Base-by-base conservation (phyloP, 2,888 invertebrate genomes). In the Nomada ferruginata region DNA sequence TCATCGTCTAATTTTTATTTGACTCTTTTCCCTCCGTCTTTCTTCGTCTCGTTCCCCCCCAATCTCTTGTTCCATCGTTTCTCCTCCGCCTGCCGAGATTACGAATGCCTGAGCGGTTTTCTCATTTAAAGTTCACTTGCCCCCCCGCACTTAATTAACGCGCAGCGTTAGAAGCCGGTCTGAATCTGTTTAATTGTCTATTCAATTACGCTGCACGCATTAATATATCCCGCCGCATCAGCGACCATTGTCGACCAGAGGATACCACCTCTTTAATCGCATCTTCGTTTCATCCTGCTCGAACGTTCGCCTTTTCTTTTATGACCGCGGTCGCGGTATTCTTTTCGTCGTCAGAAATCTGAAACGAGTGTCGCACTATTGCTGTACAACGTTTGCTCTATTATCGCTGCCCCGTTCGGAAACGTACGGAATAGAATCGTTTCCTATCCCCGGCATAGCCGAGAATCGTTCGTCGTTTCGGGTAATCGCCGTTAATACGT, bases 121-220 rank as follows among this genome's bases (percentile, higher is more conserved):
- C 85, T 79, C 82, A 72, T 82, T 85, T 85, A 82, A 85, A 85
- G 70, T 82, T 82, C 82, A 72, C 82, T 72, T 79, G 57, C 7
- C 72, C 71, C 68, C 60, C 76, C 44, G 82, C 81, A 81, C 76
- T 82, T 85, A 85, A 85, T 85, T 82, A 85, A 85, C 82, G 73
- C 69, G 68, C 71, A 52, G 59, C 70, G 70, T 84, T 75, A 53
- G 66, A 75, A 69, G 72, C 59, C 75, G 73, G 69, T 63, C 73
- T 72, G 85, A 84, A 79, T 82, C 79, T 79, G 79, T 78, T 82
- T 76, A 79, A 79, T 85, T 82, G 85, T 84, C 82, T 79, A 82
- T 85, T 85, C 68, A 76, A 76, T 82, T 79, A 71, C 42, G 60
- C 47, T 42, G 36, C 68, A 72, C 74, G 71, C 76, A 42, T 70